Evolutionary conservation across 2,113 vertebrate genomes (phyloP).

Genomic region (Campylomormyrus tamandua): DNA sequence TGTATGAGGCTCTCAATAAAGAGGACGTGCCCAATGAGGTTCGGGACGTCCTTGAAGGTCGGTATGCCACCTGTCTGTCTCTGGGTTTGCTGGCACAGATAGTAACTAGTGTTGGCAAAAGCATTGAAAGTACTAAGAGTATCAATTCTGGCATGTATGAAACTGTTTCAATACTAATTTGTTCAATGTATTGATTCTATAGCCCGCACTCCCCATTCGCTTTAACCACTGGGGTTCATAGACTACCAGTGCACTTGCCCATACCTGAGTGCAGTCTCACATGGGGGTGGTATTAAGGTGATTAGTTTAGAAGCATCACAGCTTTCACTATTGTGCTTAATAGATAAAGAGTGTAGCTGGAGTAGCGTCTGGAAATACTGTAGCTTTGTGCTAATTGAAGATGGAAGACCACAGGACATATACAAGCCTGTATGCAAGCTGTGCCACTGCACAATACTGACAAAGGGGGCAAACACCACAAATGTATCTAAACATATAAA

Average conservation of each 20-base stretch:
- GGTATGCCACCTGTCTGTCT: background rate
- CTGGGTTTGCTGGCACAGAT: background rate
- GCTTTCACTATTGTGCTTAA: background rate
- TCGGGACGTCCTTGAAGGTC: slow-evolving; percentile 57
- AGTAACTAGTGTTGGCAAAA: background rate
- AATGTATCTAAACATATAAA: too few relatives aligned
- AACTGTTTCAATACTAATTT: background rate
- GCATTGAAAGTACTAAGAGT: background rate
- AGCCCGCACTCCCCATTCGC: background rate
- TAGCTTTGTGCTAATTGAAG: background rate
- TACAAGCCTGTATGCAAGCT: too few relatives aligned
- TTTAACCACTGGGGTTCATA: background rate
- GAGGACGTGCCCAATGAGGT: slow-evolving; percentile 55
- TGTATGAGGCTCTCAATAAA: slow-evolving; percentile 44
- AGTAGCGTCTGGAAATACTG: background rate
- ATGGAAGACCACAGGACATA: background rate
- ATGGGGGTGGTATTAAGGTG: background rate
- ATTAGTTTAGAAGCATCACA: background rate
- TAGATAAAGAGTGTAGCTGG: background rate
- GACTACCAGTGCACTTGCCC: background rate
- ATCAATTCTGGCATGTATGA: background rate
- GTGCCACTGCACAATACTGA: too few relatives aligned
- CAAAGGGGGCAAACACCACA: too few relatives aligned
- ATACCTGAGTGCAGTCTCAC: background rate
- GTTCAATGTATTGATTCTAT: background rate